Conservation (phyloP, 2,888 invertebrate genomes). For the Ceriagrion tenellum region DNA sequence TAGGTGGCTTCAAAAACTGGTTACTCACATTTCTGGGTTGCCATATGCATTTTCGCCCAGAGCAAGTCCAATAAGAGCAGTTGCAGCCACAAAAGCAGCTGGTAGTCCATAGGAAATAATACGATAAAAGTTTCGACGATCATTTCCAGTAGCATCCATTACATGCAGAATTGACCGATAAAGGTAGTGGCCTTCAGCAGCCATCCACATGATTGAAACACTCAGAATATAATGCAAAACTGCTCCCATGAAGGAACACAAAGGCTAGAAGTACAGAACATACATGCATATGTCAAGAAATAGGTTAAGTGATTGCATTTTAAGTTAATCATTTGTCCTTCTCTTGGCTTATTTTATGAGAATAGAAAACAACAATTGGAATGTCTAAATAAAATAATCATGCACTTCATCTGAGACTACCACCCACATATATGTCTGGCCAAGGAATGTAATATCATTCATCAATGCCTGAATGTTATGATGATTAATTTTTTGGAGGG, state of each 20-base stretch:
- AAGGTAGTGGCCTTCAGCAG: conserved; percentile 79
- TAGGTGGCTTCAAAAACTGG: not conserved
- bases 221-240: conserved; percentile 78
- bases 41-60: conserved; percentile 71
- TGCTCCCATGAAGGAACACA: conserved; percentile 77
- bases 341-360: too few relatives aligned
- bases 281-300: not conserved
- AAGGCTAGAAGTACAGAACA: conserved; percentile 69
- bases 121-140: conserved; percentile 76
- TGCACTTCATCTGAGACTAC: too few relatives aligned
- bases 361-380: too few relatives aligned
- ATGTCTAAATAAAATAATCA: too few relatives aligned
- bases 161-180: conserved; percentile 79
- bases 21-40: conserved; percentile 72
- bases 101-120: conserved; percentile 77
- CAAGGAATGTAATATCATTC: too few relatives aligned
- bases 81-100: conserved; percentile 70
- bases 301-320: not conserved
- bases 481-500: too few relatives aligned
- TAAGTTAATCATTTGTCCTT: too few relatives aligned
- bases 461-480: too few relatives aligned
- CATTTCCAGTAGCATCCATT: conserved; percentile 77
- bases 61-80: conserved; percentile 68
- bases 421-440: too few relatives aligned
- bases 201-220: conserved; percentile 79